A percentile compares a stretch with the other conserved stretches of the same genome.
These are phyloP conservation scores for Heteropelma amictum DNA, from an alignment of 2,888 invertebrate species.

Conservation along the genomic window DNA sequence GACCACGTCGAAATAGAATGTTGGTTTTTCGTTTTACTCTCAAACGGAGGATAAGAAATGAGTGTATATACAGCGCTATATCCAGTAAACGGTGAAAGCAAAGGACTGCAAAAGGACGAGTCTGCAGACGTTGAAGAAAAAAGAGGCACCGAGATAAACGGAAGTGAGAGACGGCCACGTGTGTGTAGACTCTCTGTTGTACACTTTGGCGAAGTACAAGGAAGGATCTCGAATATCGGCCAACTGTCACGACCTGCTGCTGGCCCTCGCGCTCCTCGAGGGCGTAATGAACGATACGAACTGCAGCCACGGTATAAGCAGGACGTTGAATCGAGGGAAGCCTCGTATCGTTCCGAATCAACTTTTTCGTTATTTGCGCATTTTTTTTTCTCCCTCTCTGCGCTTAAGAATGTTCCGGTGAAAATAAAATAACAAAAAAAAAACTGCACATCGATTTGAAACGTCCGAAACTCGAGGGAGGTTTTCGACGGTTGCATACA, in stretches of 20 bases:
- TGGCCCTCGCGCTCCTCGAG: constrained; percentile 28
- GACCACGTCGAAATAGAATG: constrained; percentile 52
- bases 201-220: constrained; percentile 67
- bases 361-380: too few relatives aligned
- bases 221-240: constrained; percentile 73
- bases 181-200: not conserved
- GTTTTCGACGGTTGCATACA: too few relatives aligned
- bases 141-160: not conserved
- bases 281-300: not conserved
- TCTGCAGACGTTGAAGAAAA: constrained; percentile 5
- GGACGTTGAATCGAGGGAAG: too few relatives aligned
- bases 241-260: constrained; percentile 73
- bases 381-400: too few relatives aligned
- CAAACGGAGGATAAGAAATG: not conserved
- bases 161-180: not conserved
- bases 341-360: too few relatives aligned
- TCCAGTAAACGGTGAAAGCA: not conserved
- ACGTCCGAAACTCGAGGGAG: too few relatives aligned
- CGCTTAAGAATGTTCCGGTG: too few relatives aligned
- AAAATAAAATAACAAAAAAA: too few relatives aligned
- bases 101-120: not conserved
- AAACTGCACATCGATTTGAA: too few relatives aligned
- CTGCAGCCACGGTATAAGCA: too few relatives aligned
- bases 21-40: constrained; percentile 18
- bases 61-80: not conserved